Evolutionary conservation across 92 coral and sea anemone species (phyloP), one percentile per base, ranked within the genome.

Genomic region (Ricordea florida): DNA sequence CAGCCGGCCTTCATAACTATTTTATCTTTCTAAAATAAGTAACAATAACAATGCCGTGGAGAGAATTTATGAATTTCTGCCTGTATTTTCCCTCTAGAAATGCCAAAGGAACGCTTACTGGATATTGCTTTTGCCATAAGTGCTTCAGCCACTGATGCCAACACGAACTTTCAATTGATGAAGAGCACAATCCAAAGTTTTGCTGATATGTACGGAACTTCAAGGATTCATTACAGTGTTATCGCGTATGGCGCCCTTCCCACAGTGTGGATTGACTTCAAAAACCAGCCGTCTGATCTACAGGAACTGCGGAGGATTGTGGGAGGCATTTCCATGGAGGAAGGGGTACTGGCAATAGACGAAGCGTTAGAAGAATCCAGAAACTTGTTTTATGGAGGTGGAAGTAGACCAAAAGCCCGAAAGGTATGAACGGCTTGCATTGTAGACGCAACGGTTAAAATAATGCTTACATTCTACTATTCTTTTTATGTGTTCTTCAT

Each of bases 81-180:
- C 7, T 50, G 1, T 22, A n/a, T 9, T 47, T 22, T 9, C n/a
- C 15, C 35, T 10, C 24, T 20, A 70, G 77, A 55, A 70, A 70
- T 70, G 21, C 65, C 80, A 2, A 57, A 72, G 9, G 76, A 71
- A 1, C 91, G 86, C 11, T 35, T 41, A 3, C 57, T 88, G 42
- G 97, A 91, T 47, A 62, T 91, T 41, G 89, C 69, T 26, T 91
- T 91, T 35, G 97, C 97, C 29, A 53, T 91, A 60, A 86, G 93
- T n/a, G 90, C 97, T 5, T 72, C 83, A 10, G 79, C 91, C 21
- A 43, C 71, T 4, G 72, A 77, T 33, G 82, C 89, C 22, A 36
- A 56, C 3, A 46, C 62, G 7, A 84, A 70, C 43, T 84, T 91
- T 47, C 43, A 79, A 36, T 76, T 74, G 26, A 78, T 84, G 84